A percentile compares a stretch with the other conserved stretches of the same genome.
Evolutionary conservation across 1,140 invertebrate species (phyloP).

Genomic region (Gonioctena quinquepunctata): DNA sequence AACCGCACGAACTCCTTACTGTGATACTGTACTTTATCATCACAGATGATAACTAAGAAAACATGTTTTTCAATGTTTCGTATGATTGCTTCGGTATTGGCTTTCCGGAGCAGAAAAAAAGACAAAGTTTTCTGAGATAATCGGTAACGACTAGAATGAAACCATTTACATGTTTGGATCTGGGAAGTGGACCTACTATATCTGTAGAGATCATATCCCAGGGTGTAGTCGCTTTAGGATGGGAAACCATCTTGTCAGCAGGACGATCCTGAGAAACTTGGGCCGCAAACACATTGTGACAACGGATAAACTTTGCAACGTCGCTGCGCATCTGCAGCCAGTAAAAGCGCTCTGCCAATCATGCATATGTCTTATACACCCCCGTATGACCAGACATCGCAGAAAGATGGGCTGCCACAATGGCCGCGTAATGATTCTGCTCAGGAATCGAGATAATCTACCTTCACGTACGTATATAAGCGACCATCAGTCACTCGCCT

Average conservation of each 20-base stretch:
- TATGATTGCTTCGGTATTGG: not conserved
- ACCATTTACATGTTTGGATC: not conserved
- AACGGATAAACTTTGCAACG: constrained; percentile 28
- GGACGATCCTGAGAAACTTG: constrained; percentile 2
- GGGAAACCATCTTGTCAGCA: constrained; percentile 29
- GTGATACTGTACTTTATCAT: constrained; percentile 3
- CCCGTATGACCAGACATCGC: constrained; percentile 30
- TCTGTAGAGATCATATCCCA: constrained; percentile 14
- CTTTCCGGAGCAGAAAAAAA: constrained; percentile 15
- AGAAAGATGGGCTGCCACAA: constrained; percentile 25
- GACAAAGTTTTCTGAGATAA: constrained; percentile 15
- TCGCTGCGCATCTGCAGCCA: constrained; percentile 39
- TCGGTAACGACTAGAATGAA: constrained; percentile 19
- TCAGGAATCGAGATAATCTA: constrained; percentile 18
- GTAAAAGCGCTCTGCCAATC: constrained; percentile 28
- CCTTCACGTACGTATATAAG: constrained; percentile 3
- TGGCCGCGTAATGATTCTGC: constrained; percentile 20
- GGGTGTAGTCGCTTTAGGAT: constrained; percentile 17
- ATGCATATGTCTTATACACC: constrained; percentile 34
- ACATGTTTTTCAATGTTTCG: constrained; percentile 12
- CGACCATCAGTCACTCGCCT: not conserved
- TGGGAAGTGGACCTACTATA: constrained; percentile 10
- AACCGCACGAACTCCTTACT: constrained; percentile 3
- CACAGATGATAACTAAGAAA: constrained; percentile 6
- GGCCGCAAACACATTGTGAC: constrained; percentile 29